Base-by-base conservation (phyloP, 2,113 vertebrate species). In the Corvus cornix region DNA sequence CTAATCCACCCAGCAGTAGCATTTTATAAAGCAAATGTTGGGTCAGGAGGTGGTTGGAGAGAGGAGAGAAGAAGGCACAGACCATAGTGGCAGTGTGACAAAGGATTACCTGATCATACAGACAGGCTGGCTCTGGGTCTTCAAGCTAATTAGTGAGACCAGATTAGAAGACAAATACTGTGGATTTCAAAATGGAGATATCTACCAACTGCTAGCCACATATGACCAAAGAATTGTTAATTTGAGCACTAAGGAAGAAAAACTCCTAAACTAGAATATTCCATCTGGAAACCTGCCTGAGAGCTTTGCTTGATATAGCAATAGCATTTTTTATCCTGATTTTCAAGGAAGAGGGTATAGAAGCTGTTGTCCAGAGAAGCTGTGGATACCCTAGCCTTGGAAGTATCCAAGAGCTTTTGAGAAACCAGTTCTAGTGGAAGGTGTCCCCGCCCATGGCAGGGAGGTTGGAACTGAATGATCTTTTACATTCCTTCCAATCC, bases 81-180 rank as follows among this genome's bases (percentile, higher is more conserved):
- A 59, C 28, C 51, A 41, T 7, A 58, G 33, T 6, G 23, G 2
- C 0, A 0, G 10, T 37, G 13, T 2, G 3, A 77, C 33, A 73
- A 19, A 92, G 73, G 35, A 39, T 41, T 43, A 31, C 37, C 13
- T 37, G 64, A 33, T 58, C 39, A 7, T 16, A 41, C 3, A 15
- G 79, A 51, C 33, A 53, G 49, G 31, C 23, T 70, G 60, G 18
- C 23, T 64, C 53, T 37, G 67, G 30, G 7, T 68, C 18, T 67
- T 74, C 1, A 0, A 73, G 44, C 18, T 10, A 30, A 70, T 67
- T 67, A 13, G n/a, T 35, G 33, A 74, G 33, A 92, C 18, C 6
- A 13, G 19, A 75, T n/a, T 85, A 69, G 48, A 81, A 73, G 23
- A 8, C 15, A 60, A 30, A 55, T 41, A 35, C 39, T 70, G 3